Evolutionary conservation across 2,888 invertebrate genomes (phyloP), one percentile per base, ranked within the genome.

Genomic region (Ophion costatus): DNA sequence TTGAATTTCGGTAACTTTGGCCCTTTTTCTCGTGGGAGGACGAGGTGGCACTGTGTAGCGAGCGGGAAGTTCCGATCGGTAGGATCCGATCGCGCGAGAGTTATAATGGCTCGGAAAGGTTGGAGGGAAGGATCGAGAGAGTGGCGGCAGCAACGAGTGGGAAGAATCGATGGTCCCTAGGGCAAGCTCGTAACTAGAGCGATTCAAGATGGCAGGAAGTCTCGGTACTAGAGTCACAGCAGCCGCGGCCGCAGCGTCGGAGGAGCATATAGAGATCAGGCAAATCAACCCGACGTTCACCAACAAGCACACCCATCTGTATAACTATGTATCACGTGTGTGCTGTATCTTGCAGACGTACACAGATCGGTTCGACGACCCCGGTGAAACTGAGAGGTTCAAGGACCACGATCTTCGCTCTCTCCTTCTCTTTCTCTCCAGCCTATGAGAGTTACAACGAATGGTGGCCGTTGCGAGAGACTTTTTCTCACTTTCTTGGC

Each of bases 391-490:
- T 82, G 75, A 63, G 76, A 86, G 88, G 90, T 90, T 90, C 90
- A 91, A 90, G 89, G 91, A 87, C 87, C 87, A 88, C 83, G 83
- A 87, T 84, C 83, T 67, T 83, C 74, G 59, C 70, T 81, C 59
- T 69, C 57, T 57, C 33, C n/a, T 11, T 71, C 51, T 38, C 61
- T 20, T 70, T 74, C 76, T 61, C 75, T 45, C 45, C 61, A 56
- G 64, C 66, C 64, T 79, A 70, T 38, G 63, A 73, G 67, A 63
- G n/a, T 51, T 75, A 82, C 78, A 38, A 42, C 17, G 51, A 79
- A 76, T 69, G 38, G n/a, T 75, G 71, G 56, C 33, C 59, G 71
- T 76, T 51, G 22, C 69, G 38, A 17, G 61, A 69, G 20, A 78
- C 42, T 29, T 11, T 24, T 24, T 69, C 33, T 64, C 56, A 56